Evolutionary conservation across 2,113 vertebrate genomes (phyloP).

Genomic region (Solenodon paradoxus): DNA sequence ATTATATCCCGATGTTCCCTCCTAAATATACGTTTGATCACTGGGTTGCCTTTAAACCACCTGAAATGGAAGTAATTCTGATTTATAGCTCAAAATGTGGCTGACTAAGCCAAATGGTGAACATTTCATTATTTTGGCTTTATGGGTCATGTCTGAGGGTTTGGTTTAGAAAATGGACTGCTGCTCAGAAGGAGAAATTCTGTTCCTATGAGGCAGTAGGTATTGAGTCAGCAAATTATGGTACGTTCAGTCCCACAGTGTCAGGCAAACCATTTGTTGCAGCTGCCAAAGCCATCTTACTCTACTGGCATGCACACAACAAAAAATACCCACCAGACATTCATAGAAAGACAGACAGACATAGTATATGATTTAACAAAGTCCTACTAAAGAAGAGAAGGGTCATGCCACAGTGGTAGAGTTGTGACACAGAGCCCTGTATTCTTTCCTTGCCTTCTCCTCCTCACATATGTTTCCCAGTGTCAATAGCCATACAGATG

Average conservation of each 20-base stretch:
- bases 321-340: background rate
- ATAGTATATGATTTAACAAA: background rate
- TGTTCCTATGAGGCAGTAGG: background rate
- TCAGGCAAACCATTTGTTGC: background rate
- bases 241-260: background rate
- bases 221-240: constrained; percentile 6
- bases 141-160: constrained; percentile 78
- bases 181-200: background rate
- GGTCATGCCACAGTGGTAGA: background rate
- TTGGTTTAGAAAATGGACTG: constrained; percentile 56
- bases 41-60: constrained; percentile 76
- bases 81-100: constrained; percentile 80
- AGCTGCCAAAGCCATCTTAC: background rate
- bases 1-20: constrained; percentile 67
- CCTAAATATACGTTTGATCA: constrained; percentile 75
- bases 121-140: constrained; percentile 81
- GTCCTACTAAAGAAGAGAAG: background rate
- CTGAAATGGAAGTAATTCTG: constrained; percentile 80
- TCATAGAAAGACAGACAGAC: background rate
- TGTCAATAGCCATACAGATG: background rate
- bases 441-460: background rate
- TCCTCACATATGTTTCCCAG: background rate
- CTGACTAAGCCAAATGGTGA: constrained; percentile 80
- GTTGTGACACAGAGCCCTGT: background rate
- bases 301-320: background rate